These are phyloP conservation scores for Taenioides sp. DNA, from an alignment of 2,797 vertebrate genomes.

Conservation along the genomic window DNA sequence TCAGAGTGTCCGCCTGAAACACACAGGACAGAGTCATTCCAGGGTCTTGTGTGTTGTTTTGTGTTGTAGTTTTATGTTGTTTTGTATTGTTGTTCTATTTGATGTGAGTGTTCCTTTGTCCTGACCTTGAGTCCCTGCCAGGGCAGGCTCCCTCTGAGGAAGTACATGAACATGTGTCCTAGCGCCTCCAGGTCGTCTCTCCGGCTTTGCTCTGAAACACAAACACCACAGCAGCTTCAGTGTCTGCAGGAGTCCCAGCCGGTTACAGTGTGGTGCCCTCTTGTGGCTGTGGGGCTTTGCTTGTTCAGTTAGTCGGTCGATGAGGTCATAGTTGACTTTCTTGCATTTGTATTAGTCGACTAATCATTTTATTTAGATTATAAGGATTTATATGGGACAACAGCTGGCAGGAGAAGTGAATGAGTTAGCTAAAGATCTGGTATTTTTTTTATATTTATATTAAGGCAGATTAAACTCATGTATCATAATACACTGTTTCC, in stretches of 20 bases:
- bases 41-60: neutral
- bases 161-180: constrained; percentile 99
- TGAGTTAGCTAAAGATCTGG: no score
- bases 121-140: constrained; percentile 98
- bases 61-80: neutral
- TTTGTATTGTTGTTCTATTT: constrained; percentile 1
- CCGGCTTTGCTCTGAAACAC: constrained; percentile 93
- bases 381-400: no score
- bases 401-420: no score
- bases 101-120: neutral
- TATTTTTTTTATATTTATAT: no score
- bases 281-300: no score
- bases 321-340: no score
- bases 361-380: no score
- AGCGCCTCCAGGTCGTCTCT: constrained; percentile 95
- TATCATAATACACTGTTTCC: no score
- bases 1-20: constrained; percentile 85
- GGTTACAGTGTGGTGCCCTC: no score
- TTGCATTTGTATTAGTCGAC: no score
- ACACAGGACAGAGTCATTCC: neutral
- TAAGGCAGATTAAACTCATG: no score
- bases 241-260: neutral
- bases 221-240: neutral
- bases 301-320: no score
- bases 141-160: constrained; percentile 94